These are phyloP conservation scores for Zosterops borbonicus DNA, from an alignment of 2,113 vertebrate genomes.

Conservation along the genomic window DNA sequence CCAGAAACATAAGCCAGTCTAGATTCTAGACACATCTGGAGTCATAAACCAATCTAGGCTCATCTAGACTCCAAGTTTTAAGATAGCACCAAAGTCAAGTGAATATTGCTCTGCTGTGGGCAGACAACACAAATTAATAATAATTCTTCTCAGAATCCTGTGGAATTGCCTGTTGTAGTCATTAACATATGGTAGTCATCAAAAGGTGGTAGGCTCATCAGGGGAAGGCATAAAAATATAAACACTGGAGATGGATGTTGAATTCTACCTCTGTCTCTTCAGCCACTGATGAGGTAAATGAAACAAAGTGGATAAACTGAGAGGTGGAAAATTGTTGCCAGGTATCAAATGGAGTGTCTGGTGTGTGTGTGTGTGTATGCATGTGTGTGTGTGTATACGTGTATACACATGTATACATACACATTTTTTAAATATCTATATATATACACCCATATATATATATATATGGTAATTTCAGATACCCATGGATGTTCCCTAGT, in stretches of 20 bases:
- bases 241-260: background rate
- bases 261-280: background rate
- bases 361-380: no score
- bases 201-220: background rate
- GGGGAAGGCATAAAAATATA: background rate
- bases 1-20: background rate
- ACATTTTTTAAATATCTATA: no score
- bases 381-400: fast-evolving
- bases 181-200: background rate
- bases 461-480: background rate
- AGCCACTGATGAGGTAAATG: background rate
- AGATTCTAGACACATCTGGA: background rate
- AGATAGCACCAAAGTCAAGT: background rate
- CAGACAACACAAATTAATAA: background rate
- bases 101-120: background rate
- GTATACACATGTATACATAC: no score
- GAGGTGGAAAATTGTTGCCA: background rate
- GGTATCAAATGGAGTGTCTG: background rate
- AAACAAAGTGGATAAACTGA: background rate
- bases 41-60: background rate
- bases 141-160: background rate
- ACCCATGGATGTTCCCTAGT: background rate
- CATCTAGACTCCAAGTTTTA: background rate
- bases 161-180: background rate
- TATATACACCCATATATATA: no score